Base-by-base conservation (phyloP, 2,888 invertebrate species). In the Clostera curtula region DNA sequence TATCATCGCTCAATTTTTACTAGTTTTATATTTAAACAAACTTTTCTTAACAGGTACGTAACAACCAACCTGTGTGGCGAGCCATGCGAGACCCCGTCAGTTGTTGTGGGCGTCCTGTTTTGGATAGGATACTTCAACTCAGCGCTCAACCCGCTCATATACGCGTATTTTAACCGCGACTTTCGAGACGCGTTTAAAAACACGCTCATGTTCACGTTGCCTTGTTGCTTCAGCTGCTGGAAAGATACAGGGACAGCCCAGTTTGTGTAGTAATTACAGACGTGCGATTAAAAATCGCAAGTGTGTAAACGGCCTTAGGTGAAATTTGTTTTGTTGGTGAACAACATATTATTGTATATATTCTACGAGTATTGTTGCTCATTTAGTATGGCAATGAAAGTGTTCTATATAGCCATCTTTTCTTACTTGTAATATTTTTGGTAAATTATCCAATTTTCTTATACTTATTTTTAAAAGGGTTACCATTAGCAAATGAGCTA, bases 161-260 rank as follows among this genome's bases (percentile, higher is more conserved):
- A 96, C 77, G 97, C 49, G 6, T 49, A 49, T 20, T 49, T 49
- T 16, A 49, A 49, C 25, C 49, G 49, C 20, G 98, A 98, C 74
- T 98, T 98, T 75, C 90, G 98, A 67, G 94, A 95, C 73, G 97
- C 98, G 36, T 98, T 98, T 82, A 94, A 93, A 75, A 93, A 94
- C 69, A 95, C 95, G 18, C 85, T 96, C 40, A 89, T 92, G 73
- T 93, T 93, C 66, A 91, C 93, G 12, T 85, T 95, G 60, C 98
- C 92, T 29, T 93, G 93, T 86, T 92, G 92, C 61, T 89, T 91
- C 65, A 85, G 85, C 35, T 90, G 90, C 51, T 90, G 90, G 89
- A 91, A 91, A 57, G 89, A 89, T 43, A 87, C 89, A 0, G 84
- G 86, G 2, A 76, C 70, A 4, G 77, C 85, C 15, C 85, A 87